These are phyloP conservation scores for Sphenopsis melanotis DNA, from an alignment of 2,797 vertebrate genomes.

Conservation along the genomic window DNA sequence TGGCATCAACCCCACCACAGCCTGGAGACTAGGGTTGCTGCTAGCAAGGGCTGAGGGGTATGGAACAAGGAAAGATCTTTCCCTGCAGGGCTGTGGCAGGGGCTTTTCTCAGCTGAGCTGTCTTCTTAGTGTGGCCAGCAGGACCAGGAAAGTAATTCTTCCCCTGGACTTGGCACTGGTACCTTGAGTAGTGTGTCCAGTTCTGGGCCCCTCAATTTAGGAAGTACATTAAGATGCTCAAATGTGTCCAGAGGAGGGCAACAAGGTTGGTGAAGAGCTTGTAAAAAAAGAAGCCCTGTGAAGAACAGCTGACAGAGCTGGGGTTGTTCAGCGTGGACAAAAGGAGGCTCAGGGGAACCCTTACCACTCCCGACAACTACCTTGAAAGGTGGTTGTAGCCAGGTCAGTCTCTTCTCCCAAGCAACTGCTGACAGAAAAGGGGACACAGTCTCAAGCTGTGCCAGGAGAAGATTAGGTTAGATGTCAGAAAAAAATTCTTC, in stretches of 20 bases:
- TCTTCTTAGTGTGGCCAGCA: neutral
- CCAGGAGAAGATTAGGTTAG: neutral
- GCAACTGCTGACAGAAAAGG: neutral
- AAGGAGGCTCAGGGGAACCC: neutral
- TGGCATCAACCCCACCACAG: neutral
- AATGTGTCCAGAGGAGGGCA: neutral
- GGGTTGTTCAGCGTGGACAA: neutral
- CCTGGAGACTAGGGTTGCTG: neutral
- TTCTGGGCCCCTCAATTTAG: neutral
- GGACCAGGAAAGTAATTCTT: neutral
- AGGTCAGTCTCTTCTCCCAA: neutral
- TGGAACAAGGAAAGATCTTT: neutral
- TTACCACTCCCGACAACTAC: neutral
- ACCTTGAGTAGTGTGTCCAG: neutral
- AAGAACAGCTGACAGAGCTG: neutral
- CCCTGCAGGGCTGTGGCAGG: neutral
- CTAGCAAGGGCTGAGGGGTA: neutral
- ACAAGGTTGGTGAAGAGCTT: neutral
- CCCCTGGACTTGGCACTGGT: neutral
- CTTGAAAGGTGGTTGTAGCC: neutral
- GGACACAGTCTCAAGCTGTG: neutral
- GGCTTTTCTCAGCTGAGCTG: neutral
- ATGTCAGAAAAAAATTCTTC: neutral
- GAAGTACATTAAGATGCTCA: neutral
- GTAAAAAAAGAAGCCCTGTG: neutral